Evolutionary conservation across 1,140 invertebrate species (phyloP).

Genomic region (Tetraneura akinire): DNA sequence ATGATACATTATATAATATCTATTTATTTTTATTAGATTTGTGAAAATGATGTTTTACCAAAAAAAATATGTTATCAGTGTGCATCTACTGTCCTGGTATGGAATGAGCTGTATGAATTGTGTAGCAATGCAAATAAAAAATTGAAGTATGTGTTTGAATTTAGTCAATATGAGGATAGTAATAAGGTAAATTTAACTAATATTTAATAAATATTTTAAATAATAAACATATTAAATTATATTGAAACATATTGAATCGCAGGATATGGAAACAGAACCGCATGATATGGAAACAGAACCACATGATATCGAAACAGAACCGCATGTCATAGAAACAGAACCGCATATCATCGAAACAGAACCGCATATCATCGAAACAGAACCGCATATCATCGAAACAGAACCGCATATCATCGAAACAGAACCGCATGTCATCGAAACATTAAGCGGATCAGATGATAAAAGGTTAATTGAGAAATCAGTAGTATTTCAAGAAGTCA

Average conservation of each 20-base stretch:
- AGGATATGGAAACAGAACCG: neutral
- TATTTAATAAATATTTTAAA: no score
- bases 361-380: no score
- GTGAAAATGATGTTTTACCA: constrained; percentile 63
- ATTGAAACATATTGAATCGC: neutral
- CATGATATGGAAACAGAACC: no score
- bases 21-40: constrained; percentile 60
- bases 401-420: neutral
- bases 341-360: neutral
- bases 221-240: neutral
- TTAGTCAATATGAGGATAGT: neutral
- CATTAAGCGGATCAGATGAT: no score
- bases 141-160: constrained; percentile 56
- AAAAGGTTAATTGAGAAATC: neutral
- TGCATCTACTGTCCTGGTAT: constrained; percentile 65
- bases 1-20: no score
- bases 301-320: neutral
- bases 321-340: neutral
- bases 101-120: constrained; percentile 65
- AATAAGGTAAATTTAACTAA: constrained; percentile 1
- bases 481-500: neutral
- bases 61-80: constrained; percentile 68
- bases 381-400: no score
- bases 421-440: neutral
- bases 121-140: constrained; percentile 64